Evolutionary conservation across 2,113 vertebrate species (phyloP).

Genomic region (Oryzias javanicus): DNA sequence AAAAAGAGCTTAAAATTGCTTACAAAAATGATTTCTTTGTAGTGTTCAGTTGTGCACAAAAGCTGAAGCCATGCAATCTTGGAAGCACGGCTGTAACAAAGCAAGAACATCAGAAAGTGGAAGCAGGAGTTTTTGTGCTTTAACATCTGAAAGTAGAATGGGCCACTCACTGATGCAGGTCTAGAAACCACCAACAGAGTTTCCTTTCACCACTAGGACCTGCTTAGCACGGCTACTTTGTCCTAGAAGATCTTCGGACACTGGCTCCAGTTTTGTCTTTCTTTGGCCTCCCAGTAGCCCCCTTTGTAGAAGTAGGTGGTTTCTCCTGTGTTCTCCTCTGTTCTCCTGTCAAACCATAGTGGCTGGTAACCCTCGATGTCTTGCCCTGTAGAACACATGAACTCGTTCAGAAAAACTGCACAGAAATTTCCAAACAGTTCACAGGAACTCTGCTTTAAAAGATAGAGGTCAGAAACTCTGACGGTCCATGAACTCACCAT

Average conservation of each 20-base stretch:
- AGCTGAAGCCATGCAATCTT: slow-evolving; percentile 40
- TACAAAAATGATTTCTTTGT: slow-evolving; percentile 3
- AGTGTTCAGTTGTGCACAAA: background rate
- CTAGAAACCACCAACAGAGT: slow-evolving; percentile 4
- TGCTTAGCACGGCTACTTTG: slow-evolving; percentile 1
- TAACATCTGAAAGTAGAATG: slow-evolving; percentile 10
- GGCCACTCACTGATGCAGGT: slow-evolving; percentile 20
- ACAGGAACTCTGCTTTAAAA: background rate
- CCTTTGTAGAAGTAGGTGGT: slow-evolving; percentile 86
- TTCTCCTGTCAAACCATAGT: slow-evolving; percentile 90
- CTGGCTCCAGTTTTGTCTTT: slow-evolving; percentile 86
- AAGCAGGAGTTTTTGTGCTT: slow-evolving; percentile 42
- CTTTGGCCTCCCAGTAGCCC: slow-evolving; percentile 96
- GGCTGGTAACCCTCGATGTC: slow-evolving; percentile 83
- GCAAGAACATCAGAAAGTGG: slow-evolving; percentile 5
- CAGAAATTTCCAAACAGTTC: background rate
- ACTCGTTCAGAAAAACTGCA: background rate
- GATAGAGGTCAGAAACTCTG: slow-evolving; percentile 1
- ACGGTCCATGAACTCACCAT: slow-evolving; percentile 72
- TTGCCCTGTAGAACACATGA: slow-evolving; percentile 76
- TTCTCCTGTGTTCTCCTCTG: slow-evolving; percentile 83
- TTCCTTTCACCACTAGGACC: slow-evolving; percentile 19
- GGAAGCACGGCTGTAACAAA: slow-evolving; percentile 24
- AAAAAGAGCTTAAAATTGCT: slow-evolving; percentile 5
- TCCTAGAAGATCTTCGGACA: slow-evolving; percentile 91